phyloP scores from a whole-genome alignment of 2,113 vertebrate genomes.

The Cromileptes altivelis region DNA sequence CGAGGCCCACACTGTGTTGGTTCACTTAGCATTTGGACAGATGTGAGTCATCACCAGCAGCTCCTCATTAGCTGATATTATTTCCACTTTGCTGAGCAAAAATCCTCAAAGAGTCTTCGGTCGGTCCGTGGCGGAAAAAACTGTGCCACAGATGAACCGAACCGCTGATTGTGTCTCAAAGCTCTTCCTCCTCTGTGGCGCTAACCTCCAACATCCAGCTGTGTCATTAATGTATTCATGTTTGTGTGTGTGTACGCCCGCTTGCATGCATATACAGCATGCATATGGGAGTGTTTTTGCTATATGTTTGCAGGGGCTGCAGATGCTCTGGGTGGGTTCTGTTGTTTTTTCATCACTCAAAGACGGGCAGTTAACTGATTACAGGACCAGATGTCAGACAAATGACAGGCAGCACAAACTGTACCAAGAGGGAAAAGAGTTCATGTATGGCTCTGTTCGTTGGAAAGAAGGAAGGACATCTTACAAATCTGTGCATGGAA shows the following conservation, averaged over 20 bases:
- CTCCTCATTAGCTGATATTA: conserved; percentile 74
- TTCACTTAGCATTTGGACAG: conserved; percentile 73
- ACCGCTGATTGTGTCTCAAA: conserved; percentile 46
- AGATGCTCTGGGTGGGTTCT: too few relatives aligned
- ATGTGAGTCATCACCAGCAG: conserved; percentile 77
- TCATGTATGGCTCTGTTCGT: neutral
- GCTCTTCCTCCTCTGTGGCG: conserved; percentile 18
- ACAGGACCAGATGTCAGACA: conserved; percentile 60
- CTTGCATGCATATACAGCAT: neutral
- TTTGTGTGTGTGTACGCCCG: neutral
- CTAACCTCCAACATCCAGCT: conserved; percentile 38
- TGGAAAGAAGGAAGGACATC: neutral
- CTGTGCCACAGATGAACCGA: conserved; percentile 28
- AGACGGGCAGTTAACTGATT: conserved; percentile 48
- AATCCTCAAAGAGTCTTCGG: conserved; percentile 52
- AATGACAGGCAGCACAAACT: conserved; percentile 1
- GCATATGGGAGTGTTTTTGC: conserved; percentile 5
- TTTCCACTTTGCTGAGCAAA: conserved; percentile 73
- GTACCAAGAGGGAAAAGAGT: neutral
- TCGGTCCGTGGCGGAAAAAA: conserved; percentile 36
- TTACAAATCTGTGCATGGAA: neutral
- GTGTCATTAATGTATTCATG: conserved; percentile 16
- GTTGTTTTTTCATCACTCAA: neutral
- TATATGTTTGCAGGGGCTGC: conserved; percentile 12
- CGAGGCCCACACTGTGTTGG: conserved; percentile 45